A percentile compares a stretch with the other conserved stretches of the same genome.
Conservation (phyloP, 2,888 invertebrate genomes). For the Caenorhabditis angaria region DNA sequence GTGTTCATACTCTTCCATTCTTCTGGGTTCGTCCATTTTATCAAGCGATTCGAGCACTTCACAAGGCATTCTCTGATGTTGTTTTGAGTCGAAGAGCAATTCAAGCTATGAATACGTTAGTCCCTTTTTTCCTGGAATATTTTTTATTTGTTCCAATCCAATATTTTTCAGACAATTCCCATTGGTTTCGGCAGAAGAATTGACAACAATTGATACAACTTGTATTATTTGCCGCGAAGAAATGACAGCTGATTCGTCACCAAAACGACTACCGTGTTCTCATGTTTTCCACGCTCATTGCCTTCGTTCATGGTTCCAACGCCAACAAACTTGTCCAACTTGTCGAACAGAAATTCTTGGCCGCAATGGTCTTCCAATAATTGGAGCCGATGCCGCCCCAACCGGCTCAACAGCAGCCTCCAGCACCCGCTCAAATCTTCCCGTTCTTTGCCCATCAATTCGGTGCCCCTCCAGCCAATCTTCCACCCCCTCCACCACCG, state of each 20-base stretch:
- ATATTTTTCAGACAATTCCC: conserved; percentile 63
- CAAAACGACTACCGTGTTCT: conserved; percentile 97
- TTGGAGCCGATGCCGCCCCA: conserved; percentile 15
- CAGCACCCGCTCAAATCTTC: conserved; percentile 37
- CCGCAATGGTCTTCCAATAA: conserved; percentile 17
- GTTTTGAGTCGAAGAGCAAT: conserved; percentile 81
- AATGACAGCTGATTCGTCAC: conserved; percentile 78
- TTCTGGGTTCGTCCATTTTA: conserved; percentile 99
- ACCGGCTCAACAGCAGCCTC: conserved; percentile 15
- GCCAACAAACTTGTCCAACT: conserved; percentile 99
- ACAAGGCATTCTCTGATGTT: conserved; percentile 95
- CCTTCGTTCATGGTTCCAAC: conserved; percentile 97
- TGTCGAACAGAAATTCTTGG: conserved; percentile 76
- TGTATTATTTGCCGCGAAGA: conserved; percentile 97
- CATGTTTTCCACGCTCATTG: conserved; percentile 99
- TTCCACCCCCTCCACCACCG: conserved; percentile 21
- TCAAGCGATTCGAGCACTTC: conserved; percentile 88
- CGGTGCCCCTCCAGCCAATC: conserved; percentile 27
- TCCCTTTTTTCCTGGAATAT: conserved; percentile 46
- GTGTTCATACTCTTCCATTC: conserved; percentile 93
- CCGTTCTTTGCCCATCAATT: conserved; percentile 58
- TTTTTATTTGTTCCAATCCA: neutral
- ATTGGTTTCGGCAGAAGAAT: conserved; percentile 62
- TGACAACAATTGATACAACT: conserved; percentile 77
- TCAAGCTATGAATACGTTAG: conserved; percentile 70